Conservation (phyloP, 2,113 vertebrate genomes). For the Pitta sordida region DNA sequence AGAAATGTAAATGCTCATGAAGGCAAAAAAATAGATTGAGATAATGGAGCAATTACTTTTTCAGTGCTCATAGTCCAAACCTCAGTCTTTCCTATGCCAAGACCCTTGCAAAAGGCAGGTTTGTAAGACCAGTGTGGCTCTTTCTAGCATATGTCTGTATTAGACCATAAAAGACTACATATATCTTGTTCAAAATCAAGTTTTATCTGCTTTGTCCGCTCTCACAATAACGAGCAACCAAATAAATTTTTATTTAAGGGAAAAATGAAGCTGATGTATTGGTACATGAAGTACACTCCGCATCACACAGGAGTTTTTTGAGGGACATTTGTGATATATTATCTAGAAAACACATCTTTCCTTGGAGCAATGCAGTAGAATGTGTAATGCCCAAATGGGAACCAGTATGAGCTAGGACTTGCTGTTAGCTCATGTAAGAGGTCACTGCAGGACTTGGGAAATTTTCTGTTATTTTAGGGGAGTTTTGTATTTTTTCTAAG, state of each 20-base stretch:
- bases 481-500: not conserved
- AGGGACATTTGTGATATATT: not conserved
- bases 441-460: not conserved
- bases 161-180: not conserved
- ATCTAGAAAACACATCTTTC: not conserved
- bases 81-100: not conserved
- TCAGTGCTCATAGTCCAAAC: not conserved
- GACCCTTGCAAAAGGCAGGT: not conserved
- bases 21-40: conserved; percentile 1
- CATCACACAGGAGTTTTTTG: not conserved
- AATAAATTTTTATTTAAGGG: not conserved
- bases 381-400: not conserved
- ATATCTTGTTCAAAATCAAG: not conserved
- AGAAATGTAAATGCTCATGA: conserved; percentile 39
- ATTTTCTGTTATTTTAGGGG: not conserved
- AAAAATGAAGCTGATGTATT: not conserved
- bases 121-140: not conserved
- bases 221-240: not conserved
- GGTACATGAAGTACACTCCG: not conserved
- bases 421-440: not conserved
- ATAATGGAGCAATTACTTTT: conserved; percentile 60
- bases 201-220: not conserved
- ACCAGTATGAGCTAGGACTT: not conserved
- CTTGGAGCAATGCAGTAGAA: not conserved
- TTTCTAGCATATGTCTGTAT: not conserved